A percentile compares a stretch with the other conserved stretches of the same genome.
phyloP scores from a whole-genome alignment of 2,797 vertebrate genomes.

The Decapterus maruadsi region DNA sequence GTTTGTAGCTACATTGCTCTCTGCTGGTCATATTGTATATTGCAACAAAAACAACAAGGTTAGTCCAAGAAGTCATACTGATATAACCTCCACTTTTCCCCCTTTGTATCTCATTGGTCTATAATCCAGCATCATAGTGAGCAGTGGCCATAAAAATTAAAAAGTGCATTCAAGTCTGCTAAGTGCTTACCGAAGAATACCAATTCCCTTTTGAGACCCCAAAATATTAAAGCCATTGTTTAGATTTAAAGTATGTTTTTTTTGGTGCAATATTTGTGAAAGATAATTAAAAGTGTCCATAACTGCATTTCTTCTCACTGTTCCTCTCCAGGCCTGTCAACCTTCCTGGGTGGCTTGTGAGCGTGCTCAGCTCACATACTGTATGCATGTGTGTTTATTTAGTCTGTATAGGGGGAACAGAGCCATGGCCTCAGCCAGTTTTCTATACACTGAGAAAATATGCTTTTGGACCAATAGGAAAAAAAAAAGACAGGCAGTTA shows the following conservation, averaged over 20 bases:
- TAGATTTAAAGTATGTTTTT: not conserved
- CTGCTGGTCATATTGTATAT: slow-evolving; percentile 72
- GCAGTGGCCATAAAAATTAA: not conserved
- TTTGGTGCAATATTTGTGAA: slow-evolving; percentile 12
- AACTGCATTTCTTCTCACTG: slow-evolving; percentile 25
- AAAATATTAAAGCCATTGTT: slow-evolving; percentile 2
- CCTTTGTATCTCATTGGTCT: not conserved
- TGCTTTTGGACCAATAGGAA: slow-evolving; percentile 76
- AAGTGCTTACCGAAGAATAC: not conserved
- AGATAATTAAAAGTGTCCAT: not conserved
- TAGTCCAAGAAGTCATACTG: not conserved
- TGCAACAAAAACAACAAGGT: slow-evolving; percentile 23
- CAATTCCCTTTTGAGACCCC: not conserved
- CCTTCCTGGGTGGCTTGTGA: slow-evolving; percentile 81
- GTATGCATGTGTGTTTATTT: slow-evolving; percentile 83
- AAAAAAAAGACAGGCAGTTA: slow-evolving; percentile 69
- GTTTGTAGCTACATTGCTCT: slow-evolving; percentile 72
- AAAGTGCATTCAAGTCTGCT: not conserved
- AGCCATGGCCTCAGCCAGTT: slow-evolving; percentile 76
- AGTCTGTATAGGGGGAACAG: slow-evolving; percentile 83
- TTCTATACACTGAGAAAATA: slow-evolving; percentile 85
- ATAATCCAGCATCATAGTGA: not conserved
- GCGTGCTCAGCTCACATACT: slow-evolving; percentile 57
- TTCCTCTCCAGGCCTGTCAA: slow-evolving; percentile 41
- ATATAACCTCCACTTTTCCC: no score